Evolutionary conservation across 2,888 invertebrate genomes (phyloP), one percentile per base, ranked within the genome.

Genomic region (Coelopa pilipes): DNA sequence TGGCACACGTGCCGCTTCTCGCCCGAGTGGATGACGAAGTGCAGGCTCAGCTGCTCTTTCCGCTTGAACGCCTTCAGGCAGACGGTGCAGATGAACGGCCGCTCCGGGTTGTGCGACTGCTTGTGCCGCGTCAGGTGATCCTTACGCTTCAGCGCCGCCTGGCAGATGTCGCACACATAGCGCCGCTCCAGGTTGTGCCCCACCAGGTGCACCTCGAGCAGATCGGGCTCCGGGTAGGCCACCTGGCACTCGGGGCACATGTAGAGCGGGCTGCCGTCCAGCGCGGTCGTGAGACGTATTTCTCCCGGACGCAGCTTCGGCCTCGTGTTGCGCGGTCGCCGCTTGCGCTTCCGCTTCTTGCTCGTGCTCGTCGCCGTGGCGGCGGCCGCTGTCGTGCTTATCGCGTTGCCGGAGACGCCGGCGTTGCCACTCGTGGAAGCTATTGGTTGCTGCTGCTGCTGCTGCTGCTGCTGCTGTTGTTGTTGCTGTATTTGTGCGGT

Each of bases 191-290:
- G 90, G 59, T 95, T 95, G 83, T 96, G 95, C 0, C 95, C 95
- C 11, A 94, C 90, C 17, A 96, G 88, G 87, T 96, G 95, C 78
- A 95, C 94, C 81, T 96, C 95, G 45, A 96, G 86, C 24, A 95
- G 88, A 76, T 93, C 94, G 66, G 94, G 92, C 83, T 96, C 95
- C 0, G 95, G 95, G 83, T 95, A 95, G 45, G 94, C 95, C 92
- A 95, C 94, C 86, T 96, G 94, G 83, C 95, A 95, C 83, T 95
- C 95, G 0, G 95, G 95, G 83, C 95, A 95, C 86, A 95, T 94
- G 82, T 93, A 95, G 11, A 95, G 84, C 0, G 95, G 94, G 76
- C 94, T 94, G 21, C 96, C 95, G 81, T 96, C 95, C 15, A 91
- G 85, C 11, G 94, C 94, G 2, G 94, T 94, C 12, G 93, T 93